Conservation (phyloP, 2,888 invertebrate species). For the Drosophila setosimentum region DNA sequence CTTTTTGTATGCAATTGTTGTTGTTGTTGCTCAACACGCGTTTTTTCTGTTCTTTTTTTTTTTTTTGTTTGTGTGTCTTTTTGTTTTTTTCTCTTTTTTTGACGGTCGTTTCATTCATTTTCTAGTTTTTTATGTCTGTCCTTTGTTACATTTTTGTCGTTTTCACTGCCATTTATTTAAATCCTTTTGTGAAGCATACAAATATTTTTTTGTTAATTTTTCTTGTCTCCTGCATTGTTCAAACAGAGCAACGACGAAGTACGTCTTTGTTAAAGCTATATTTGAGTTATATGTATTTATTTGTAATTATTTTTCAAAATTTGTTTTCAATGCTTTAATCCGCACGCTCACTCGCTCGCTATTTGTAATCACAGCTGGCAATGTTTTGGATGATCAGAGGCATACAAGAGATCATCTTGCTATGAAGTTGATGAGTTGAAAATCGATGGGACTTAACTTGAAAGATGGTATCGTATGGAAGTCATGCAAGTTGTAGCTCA, state of each 20-base stretch:
- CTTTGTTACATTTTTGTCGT: conserved; percentile 51
- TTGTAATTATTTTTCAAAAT: conserved; percentile 9
- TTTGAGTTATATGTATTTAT: conserved; percentile 25
- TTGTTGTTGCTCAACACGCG: conserved; percentile 34
- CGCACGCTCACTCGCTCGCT: conserved; percentile 63
- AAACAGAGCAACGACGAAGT: conserved; percentile 21
- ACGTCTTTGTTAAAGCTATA: conserved; percentile 29
- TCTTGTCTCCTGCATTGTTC: conserved; percentile 10
- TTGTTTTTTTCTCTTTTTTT: conserved; percentile 19
- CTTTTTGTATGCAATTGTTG: conserved; percentile 43
- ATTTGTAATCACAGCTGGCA: conserved; percentile 31
- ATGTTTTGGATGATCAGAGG: conserved; percentile 25
- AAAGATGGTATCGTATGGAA: conserved; percentile 25
- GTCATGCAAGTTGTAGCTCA: conserved; percentile 49
- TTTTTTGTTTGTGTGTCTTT: not conserved
- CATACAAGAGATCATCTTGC: conserved; percentile 17
- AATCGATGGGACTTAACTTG: conserved; percentile 23
- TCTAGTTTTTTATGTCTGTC: conserved; percentile 46
- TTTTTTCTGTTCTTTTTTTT: not conserved
- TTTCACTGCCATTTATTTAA: conserved; percentile 56
- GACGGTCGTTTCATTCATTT: conserved; percentile 23
- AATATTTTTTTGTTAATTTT: conserved; percentile 26
- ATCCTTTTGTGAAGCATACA: conserved; percentile 44
- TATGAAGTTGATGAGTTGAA: conserved; percentile 31
- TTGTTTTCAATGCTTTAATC: not conserved